Conservation (phyloP, 2,888 invertebrate genomes). For the Embidobia sp. region DNA sequence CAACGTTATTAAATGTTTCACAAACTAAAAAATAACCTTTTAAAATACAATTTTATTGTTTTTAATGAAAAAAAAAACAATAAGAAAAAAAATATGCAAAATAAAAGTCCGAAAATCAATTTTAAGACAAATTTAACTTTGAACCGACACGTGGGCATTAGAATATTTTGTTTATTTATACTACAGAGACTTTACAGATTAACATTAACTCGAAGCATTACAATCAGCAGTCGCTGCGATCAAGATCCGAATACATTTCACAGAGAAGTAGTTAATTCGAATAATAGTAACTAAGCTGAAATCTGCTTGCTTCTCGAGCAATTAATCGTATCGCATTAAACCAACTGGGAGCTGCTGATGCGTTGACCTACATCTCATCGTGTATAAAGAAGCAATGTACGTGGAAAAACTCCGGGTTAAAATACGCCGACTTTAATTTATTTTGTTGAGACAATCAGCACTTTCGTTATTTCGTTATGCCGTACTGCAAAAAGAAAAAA, state of each 20-base stretch:
- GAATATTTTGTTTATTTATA: no score
- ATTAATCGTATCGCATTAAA: constrained; percentile 41
- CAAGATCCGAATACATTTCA: constrained; percentile 12
- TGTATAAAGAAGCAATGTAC: constrained; percentile 14
- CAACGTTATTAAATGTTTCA: no score
- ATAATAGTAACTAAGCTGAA: constrained; percentile 24
- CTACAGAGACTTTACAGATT: no score
- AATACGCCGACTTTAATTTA: constrained; percentile 51
- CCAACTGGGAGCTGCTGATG: constrained; percentile 25
- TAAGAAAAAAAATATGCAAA: no score
- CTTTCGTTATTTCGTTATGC: constrained; percentile 18
- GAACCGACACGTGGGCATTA: no score
- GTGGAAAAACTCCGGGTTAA: constrained; percentile 35
- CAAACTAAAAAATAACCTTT: no score
- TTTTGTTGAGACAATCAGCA: constrained; percentile 42
- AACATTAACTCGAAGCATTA: no score
- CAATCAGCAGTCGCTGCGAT: no score
- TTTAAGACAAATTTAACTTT: no score
- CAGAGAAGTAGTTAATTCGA: constrained; percentile 2
- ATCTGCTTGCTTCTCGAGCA: constrained; percentile 23
- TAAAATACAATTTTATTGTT: no score
- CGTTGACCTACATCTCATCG: constrained; percentile 46
- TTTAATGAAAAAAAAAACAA: no score
- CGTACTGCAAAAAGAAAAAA: constrained; percentile 3
- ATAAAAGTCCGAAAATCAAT: no score